These are phyloP conservation scores for Myiozetetes cayanensis DNA, from an alignment of 2,113 vertebrate genomes.

Conservation along the genomic window DNA sequence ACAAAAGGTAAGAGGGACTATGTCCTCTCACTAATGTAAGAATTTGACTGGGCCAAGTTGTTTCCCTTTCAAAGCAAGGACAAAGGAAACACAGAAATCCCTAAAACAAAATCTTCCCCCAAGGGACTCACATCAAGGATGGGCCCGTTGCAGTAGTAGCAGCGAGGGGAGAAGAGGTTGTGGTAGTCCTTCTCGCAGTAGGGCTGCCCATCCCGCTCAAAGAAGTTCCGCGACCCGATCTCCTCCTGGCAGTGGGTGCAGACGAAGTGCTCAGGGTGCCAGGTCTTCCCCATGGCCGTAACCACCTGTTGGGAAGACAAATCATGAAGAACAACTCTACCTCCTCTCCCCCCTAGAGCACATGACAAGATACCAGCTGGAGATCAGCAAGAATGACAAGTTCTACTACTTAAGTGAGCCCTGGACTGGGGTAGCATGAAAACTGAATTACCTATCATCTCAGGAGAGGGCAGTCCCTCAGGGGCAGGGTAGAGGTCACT, in stretches of 20 bases:
- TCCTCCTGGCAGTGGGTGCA: slow-evolving; percentile 98
- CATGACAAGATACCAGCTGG: slow-evolving; percentile 39
- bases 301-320: slow-evolving; percentile 81
- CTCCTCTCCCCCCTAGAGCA: background rate
- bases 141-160: slow-evolving; percentile 97
- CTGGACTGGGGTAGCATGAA: slow-evolving; percentile 71
- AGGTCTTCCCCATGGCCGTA: slow-evolving; percentile 97
- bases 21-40: background rate
- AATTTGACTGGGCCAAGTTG: background rate
- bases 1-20: background rate
- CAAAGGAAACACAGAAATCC: background rate
- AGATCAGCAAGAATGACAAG: slow-evolving; percentile 53
- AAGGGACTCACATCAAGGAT: slow-evolving; percentile 90
- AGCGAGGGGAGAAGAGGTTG: slow-evolving; percentile 95
- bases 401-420: slow-evolving; percentile 64
- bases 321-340: slow-evolving; percentile 8
- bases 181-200: slow-evolving; percentile 99
- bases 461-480: slow-evolving; percentile 73
- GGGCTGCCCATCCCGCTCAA: slow-evolving; percentile 94
- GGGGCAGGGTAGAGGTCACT: slow-evolving; percentile 69
- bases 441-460: slow-evolving; percentile 72
- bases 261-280: slow-evolving; percentile 98
- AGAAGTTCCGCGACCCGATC: slow-evolving; percentile 97
- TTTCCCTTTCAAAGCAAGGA: background rate
- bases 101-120: background rate